Evolutionary conservation across 2,797 vertebrate genomes (phyloP), one percentile per base, ranked within the genome.

Genomic region (Triplophysa bombifrons): DNA sequence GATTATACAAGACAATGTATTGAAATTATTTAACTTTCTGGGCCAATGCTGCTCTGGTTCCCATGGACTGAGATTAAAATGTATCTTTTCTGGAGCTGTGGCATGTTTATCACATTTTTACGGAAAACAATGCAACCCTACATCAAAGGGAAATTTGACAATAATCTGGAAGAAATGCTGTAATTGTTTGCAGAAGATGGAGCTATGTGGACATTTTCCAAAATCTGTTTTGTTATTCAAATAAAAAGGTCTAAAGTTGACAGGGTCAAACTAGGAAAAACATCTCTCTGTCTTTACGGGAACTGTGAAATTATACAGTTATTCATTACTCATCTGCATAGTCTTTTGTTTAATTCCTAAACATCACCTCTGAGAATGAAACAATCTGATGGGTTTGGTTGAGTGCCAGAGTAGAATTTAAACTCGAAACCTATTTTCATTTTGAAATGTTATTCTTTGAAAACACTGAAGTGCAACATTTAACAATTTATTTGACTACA

Each of bases 111-210:
- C 58, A 55, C 19, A 69, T 19, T 38, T 38, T 76, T 75, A 78
- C 48, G 41, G 46, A 34, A 63, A 82, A 41, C 53, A 58, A 38
- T 60, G 22, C 30, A 55, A 38, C 51, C 17, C 9, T 27, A 46
- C 19, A 66, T 41, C 34, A 14, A 67, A 30, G 64, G 34, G n/a
- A 41, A 74, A 69, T 38, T 11, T 11, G 55, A 61, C 5, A 55
- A 66, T 84, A 34, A 73, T 55, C 80, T 25, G 14, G 67, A 75
- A 80, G 70, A 75, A 78, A 82, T 81, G 66, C 50, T 53, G 50
- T 68, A 69, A 72, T 68, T 84, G 46, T 50, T 69, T 68, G 30
- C 6, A 30, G 30, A 30, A 30, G 4, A 30, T 30, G 30, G 16
- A 41, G 30, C 27, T 64, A 30, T 19, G 27, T 9, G 16, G 19